Evolutionary conservation across 2,113 vertebrate genomes (phyloP).

Genomic region (Oryzias curvinotus): DNA sequence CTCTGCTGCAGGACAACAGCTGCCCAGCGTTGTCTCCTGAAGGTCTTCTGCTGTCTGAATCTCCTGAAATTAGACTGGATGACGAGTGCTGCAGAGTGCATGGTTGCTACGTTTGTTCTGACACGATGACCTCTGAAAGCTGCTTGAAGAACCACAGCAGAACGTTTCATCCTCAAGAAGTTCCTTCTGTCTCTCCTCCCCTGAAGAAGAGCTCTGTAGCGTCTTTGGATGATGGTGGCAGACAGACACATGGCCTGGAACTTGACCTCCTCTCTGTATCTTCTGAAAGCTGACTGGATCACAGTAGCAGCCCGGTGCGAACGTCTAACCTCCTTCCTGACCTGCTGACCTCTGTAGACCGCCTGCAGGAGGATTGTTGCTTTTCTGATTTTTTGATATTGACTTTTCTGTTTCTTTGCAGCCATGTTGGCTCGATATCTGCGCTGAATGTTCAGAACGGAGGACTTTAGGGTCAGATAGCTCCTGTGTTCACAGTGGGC

Average conservation of each 20-base stretch:
- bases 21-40: conserved; percentile 66
- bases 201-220: conserved; percentile 68
- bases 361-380: conserved; percentile 77
- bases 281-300: conserved; percentile 83
- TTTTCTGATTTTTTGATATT: conserved; percentile 66
- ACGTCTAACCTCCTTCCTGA: conserved; percentile 60
- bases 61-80: conserved; percentile 82
- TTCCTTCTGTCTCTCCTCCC: conserved; percentile 55
- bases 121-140: conserved; percentile 60
- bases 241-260: conserved; percentile 78
- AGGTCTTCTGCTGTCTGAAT: conserved; percentile 67
- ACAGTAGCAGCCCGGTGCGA: conserved; percentile 76
- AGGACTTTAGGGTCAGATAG: conserved; percentile 65
- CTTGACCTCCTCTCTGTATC: conserved; percentile 62
- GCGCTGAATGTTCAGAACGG: conserved; percentile 75
- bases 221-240: conserved; percentile 78
- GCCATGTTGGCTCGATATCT: conserved; percentile 61
- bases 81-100: conserved; percentile 66
- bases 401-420: conserved; percentile 52
- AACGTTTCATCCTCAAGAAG: conserved; percentile 65
- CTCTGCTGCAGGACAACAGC: conserved; percentile 75
- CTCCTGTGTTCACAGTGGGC: conserved; percentile 55
- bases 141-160: conserved; percentile 71
- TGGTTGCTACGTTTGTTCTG: conserved; percentile 35
- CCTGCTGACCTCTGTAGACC: conserved; percentile 72